Base-by-base conservation (phyloP, 2,113 vertebrate species). In the Siniperca chuatsi region DNA sequence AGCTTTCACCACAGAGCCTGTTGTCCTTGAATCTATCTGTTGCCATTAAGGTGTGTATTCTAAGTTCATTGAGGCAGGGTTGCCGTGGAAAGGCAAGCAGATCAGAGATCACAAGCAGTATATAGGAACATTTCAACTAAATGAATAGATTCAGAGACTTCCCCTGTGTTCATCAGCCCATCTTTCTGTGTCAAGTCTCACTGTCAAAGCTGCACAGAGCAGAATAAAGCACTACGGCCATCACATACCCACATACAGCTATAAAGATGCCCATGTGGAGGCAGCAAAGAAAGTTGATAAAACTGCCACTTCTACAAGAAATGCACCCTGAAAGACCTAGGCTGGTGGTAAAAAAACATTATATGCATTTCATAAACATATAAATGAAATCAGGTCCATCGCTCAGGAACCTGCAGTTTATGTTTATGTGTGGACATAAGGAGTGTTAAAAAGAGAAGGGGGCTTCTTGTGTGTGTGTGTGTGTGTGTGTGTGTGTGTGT, bases 401-500 rank as follows among this genome's bases (percentile, higher is more conserved):
- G n/a, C 80, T 82, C 48, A 40, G 61, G 61, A 79, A 37, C 48
- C 54, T 40, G 58, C 9, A 3, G 66, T 79, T 75, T 73, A 52
- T 80, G 58, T 79, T 87, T 82, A 86, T 80, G 44, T 79, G 62
- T 75, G 74, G 65, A 75, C 73, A 68, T 69, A 33, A 64, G 42
- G 68, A 78, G 54, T 60, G 44, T 68, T 58, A 50, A 76, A 81
- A 35, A 85, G 60, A 50, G 62, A 71, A 42, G 42, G 46, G 42
- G 69, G 40, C 13, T 58, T 46, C 77, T 81, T 29, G 46, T 52
- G 33, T 40, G 21, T 65, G 50, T 50, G 57, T 65, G 54, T 44
- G 66, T 72, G 78, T 64, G 57, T 82, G 61, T 82, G 64, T 81
- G 77, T 74, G 83, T 89, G 75, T 81, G 93, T 64, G 85, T 76